Base-by-base conservation (phyloP, 2,113 vertebrate species). In the Heterotis niloticus region DNA sequence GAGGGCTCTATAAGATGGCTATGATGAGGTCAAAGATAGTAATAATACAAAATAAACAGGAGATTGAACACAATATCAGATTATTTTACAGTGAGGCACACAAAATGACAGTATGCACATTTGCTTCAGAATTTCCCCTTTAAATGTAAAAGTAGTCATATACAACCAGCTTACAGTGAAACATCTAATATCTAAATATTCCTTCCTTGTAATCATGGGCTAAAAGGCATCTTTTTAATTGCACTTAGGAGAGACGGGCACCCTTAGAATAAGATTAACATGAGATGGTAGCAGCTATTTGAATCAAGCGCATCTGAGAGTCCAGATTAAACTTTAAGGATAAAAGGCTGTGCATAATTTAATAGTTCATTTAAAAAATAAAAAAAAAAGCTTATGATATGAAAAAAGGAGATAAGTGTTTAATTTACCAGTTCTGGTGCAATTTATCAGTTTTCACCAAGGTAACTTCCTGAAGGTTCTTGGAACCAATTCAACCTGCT, bases 191-290 rank as follows among this genome's bases (percentile, higher is more conserved):
- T 76, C 75, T 81, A 88, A 89, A 88, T 85, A 85, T 78, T 89
- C 86, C 84, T 83, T 85, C 82, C 87, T 89, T 89, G 90, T 90
- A 92, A 91, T 90, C 89, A 89, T 90, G 89, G 88, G 90, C 91
- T 92, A 92, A 92, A 92, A 91, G 91, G 90, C 90, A 88, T 76
- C 80, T 75, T 85, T 74, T 86, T 72, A 87, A 84, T 88, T 91
- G 88, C 89, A 90, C 90, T 74, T 59, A 90, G 85, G 64, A 79
- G 82, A 85, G 64, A 82, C 78, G 65, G 64, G 44, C 66, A 82
- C 62, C 57, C 54, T 82, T 59, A 20, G 80, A 68, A 82, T 83
- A 80, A 16, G 52, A 81, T 82, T 84, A 81, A 79, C 72, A 76
- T 54, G 74, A 80, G 64, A 71, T 24, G 75, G 24, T 81, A 68